Base-by-base conservation (phyloP, 2,888 invertebrate species). In the Mesopsocus fuscifrons region DNA sequence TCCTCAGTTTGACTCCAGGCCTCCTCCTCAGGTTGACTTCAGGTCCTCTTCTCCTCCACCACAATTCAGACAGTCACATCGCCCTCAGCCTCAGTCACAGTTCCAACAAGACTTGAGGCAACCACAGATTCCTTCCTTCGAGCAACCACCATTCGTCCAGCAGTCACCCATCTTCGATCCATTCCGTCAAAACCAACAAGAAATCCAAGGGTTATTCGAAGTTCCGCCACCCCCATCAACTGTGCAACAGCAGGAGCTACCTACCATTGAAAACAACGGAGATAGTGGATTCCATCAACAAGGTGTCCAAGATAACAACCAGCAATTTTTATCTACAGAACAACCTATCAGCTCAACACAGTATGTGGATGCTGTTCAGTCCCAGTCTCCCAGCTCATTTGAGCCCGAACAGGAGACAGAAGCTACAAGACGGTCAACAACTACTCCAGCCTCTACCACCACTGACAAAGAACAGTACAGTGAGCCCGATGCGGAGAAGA, bases 401-500 rank as follows among this genome's bases (percentile, higher is more conserved):
- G 42, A 30, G 18, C 44, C 11, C 31, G 26, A 13, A 31, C 22
- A 13, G 34, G 20, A 44, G 30, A 47, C 49, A 15, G 47, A 51
- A 23, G 51, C 49, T 2, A 47, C 52, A 1, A 51, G 52, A 3
- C 48, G 52, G 17, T 51, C 56, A 1, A 54, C 55, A 1, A 49
- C 55, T 3, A 51, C 55, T 35, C 52, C 53, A 52, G 61, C 51
- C 52, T 67, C 55, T 50, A 55, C 58, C 26, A 52, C 51, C 5
- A 49, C 52, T 13, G 50, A 49, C 6, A 46, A 48, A 9, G 44
- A 57, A 56, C 20, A 17, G 21, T 13, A 5, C 5, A 38, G 13
- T 4, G 38, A 38, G 20, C 6, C 17, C 9, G 21, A 17, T 13
- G 38, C 21, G 20, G 38, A 38, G 20, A 11, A 26, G 11, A 9